Conservation (phyloP, 2,113 vertebrate species). For the Nannospalax galili region DNA sequence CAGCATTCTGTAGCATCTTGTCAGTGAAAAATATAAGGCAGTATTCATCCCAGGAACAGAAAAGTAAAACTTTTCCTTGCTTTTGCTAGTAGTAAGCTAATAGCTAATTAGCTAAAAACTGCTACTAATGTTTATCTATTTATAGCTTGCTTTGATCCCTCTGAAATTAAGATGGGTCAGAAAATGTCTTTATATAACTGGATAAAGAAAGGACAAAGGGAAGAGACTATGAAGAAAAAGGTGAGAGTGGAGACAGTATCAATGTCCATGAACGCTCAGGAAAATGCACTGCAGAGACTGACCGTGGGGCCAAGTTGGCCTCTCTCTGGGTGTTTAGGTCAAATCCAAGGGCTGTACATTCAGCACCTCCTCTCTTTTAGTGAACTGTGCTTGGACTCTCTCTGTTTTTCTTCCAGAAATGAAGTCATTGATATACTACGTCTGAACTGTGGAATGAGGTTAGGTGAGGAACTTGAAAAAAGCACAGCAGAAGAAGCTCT, state of each 20-base stretch:
- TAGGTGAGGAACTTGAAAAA: not conserved
- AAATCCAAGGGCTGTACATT: not conserved
- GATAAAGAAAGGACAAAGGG: not conserved
- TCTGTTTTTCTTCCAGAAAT: not conserved
- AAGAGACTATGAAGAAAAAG: not conserved
- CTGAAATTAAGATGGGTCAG: not conserved
- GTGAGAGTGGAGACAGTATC: not conserved
- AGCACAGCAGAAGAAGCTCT: not conserved
- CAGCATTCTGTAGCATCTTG: not conserved
- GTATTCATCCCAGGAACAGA: not conserved
- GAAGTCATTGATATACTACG: not conserved
- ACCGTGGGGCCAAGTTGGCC: not conserved
- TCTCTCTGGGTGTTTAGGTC: not conserved
- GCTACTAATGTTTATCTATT: not conserved
- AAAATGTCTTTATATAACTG: not conserved
- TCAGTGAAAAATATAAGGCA: not conserved
- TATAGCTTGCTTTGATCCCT: not conserved
- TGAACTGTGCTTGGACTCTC: not conserved
- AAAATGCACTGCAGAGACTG: not conserved
- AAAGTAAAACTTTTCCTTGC: not conserved
- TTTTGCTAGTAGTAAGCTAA: not conserved
- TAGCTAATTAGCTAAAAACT: not conserved
- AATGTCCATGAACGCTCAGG: too few relatives aligned
- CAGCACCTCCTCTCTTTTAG: not conserved
- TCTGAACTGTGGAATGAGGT: not conserved